Percentiles rank a stretch among this genome's conserved stretches.
Evolutionary conservation across 2,888 invertebrate species (phyloP).

Genomic region (Oscheius sp.): DNA sequence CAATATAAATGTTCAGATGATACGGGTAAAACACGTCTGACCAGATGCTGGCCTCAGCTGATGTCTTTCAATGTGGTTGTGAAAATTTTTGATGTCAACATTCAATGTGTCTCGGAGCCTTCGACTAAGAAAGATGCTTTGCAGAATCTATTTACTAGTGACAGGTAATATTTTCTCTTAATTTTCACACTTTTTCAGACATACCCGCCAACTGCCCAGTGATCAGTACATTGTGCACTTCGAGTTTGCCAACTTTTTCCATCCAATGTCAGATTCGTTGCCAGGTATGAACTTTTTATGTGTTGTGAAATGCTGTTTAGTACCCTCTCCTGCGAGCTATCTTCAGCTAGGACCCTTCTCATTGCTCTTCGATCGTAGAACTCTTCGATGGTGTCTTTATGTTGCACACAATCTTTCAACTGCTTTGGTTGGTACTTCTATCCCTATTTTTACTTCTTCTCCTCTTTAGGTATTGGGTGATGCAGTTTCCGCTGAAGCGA

Average conservation of each 20-base stretch:
- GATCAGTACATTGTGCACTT: conserved; percentile 93
- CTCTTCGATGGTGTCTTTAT: conserved; percentile 92
- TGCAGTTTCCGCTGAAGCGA: conserved; percentile 37
- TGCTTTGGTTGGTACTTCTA: conserved; percentile 71
- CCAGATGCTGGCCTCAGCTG: conserved; percentile 66
- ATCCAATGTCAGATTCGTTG: conserved; percentile 81
- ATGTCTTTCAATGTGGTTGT: conserved; percentile 66
- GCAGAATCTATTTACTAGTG: conserved; percentile 77
- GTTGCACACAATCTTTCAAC: conserved; percentile 89
- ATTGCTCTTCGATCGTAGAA: conserved; percentile 87
- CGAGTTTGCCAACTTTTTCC: conserved; percentile 91
- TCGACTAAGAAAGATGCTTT: conserved; percentile 85
- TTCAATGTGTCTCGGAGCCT: conserved; percentile 85
- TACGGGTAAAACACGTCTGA: conserved; percentile 59
- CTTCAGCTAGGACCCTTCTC: conserved; percentile 90
- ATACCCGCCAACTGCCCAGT: conserved; percentile 80
- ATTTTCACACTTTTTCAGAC: conserved; percentile 27
- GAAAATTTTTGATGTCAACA: conserved; percentile 74
- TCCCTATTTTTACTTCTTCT: neutral
- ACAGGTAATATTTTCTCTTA: conserved; percentile 75
- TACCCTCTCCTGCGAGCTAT: conserved; percentile 92
- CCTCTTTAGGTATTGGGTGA: conserved; percentile 29
- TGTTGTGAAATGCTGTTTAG: conserved; percentile 77
- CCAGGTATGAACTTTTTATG: conserved; percentile 72
- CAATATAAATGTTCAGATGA: conserved; percentile 63